Evolutionary conservation across 2,113 vertebrate genomes (phyloP).

Genomic region (Rostratula benghalensis): DNA sequence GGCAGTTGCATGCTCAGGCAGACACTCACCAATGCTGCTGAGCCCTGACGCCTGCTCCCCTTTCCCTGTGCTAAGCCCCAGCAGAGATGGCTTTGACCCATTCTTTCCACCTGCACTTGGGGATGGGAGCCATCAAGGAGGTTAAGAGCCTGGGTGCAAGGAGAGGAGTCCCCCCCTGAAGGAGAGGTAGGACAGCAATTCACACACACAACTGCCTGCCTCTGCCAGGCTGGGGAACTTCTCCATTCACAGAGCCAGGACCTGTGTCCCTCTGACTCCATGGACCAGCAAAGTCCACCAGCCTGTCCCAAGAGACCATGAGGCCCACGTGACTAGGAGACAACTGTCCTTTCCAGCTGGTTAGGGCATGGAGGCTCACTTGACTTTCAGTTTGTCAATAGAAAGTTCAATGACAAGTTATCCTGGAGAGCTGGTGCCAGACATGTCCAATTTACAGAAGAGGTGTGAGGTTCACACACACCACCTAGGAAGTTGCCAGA

Average conservation of each 20-base stretch:
- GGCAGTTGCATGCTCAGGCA: constrained; percentile 50
- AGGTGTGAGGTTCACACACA: neutral
- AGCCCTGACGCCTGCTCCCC: neutral
- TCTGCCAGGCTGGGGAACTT: neutral
- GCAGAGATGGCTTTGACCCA: neutral
- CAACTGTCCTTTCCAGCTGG: neutral
- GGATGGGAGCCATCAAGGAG: neutral
- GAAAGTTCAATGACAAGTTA: neutral
- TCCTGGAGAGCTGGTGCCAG: neutral
- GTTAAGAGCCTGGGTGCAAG: neutral
- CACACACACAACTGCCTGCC: neutral
- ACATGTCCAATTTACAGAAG: neutral
- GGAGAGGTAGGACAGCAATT: neutral
- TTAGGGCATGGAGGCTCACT: accelerated
- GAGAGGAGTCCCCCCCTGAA: neutral
- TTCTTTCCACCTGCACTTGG: neutral
- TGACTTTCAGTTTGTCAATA: neutral
- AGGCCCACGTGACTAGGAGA: neutral
- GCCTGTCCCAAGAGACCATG: neutral
- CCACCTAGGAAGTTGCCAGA: neutral
- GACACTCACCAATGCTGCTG: constrained; percentile 14
- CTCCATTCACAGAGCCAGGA: neutral
- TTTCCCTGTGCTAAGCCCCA: neutral
- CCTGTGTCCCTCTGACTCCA: neutral
- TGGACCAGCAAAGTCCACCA: neutral